Base-by-base conservation (phyloP, 2,888 invertebrate species). In the Phania funesta region DNA sequence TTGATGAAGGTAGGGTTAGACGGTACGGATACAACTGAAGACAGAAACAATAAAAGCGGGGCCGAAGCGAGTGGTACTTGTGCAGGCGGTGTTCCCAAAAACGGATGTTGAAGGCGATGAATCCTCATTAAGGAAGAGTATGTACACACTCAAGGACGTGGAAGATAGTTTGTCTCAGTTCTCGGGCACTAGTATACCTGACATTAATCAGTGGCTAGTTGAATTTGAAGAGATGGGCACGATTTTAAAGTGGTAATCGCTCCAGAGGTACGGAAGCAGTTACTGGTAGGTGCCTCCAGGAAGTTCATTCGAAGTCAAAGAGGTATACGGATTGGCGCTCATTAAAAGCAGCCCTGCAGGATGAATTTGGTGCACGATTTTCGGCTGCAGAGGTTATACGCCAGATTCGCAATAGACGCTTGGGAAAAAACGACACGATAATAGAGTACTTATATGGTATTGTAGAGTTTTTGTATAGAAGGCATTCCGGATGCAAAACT, bases 401-500 rank as follows among this genome's bases (percentile, higher is more conserved):
- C 16, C 56, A 52, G 38, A 58, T 84, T 20, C 64, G 78, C 13
- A 79, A 41, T 16, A 54, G 82, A 9, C 60, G 64, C 0, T 48
- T 80, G 38, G 71, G 80, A 9, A 22, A 48, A 18, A 62, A 41
- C 3, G 81, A 81, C 56, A 62, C 67, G 1, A 41, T 80, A 3
- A 22, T 56, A 5, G 82, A 83, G 58, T 83, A 83, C 48, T 26
- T 82, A 0, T 84, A 81, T 41, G 24, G 41, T 11, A 50, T 84
- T 2, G 65, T 80, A 26, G 77, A 81, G 50, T 24, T 46, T 4
- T 20, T 8, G 18, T 20, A 46, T 46, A 18, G 46, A 46, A 9
- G 20, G 46, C 20, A 46, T 46, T 9, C 46, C 46, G 2, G 20
- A 46, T 1, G 18, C 20, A 8, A 46, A 20, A 20, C 8, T 4